Percentiles rank a stretch among this genome's conserved stretches.
Conservation (phyloP, 2,888 invertebrate species). For the Drosophila stalkeri region DNA sequence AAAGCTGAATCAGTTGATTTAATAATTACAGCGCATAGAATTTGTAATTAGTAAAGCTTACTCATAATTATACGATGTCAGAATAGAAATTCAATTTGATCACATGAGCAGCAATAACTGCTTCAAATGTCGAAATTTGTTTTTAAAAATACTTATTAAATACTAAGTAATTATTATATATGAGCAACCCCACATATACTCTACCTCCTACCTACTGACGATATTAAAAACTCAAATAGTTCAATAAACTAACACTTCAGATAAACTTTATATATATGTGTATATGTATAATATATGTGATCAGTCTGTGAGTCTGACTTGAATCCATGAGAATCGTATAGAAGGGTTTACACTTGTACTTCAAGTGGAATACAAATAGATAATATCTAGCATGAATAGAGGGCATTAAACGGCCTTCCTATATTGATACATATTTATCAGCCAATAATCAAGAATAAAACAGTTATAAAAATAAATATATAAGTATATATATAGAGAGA, state of each 20-base stretch:
- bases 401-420: not conserved
- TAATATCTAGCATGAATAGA: not conserved
- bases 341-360: not conserved
- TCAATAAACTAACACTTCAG: not conserved
- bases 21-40: not conserved
- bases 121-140: not conserved
- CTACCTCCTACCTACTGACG: not conserved
- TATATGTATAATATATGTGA: not conserved
- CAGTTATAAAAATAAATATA: not conserved
- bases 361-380: not conserved
- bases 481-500: not conserved
- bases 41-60: not conserved
- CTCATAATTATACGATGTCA: not conserved
- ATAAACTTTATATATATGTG: not conserved
- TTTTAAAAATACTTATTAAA: not conserved
- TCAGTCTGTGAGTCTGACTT: not conserved
- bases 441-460: not conserved
- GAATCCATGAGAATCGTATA: slow-evolving; percentile 2
- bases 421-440: not conserved
- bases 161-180: not conserved
- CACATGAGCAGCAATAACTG: not conserved
- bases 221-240: not conserved
- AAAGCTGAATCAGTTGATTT: not conserved
- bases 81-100: not conserved
- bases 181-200: not conserved